phyloP scores from a whole-genome alignment of 2,113 vertebrate species.

The Verasper variegatus region DNA sequence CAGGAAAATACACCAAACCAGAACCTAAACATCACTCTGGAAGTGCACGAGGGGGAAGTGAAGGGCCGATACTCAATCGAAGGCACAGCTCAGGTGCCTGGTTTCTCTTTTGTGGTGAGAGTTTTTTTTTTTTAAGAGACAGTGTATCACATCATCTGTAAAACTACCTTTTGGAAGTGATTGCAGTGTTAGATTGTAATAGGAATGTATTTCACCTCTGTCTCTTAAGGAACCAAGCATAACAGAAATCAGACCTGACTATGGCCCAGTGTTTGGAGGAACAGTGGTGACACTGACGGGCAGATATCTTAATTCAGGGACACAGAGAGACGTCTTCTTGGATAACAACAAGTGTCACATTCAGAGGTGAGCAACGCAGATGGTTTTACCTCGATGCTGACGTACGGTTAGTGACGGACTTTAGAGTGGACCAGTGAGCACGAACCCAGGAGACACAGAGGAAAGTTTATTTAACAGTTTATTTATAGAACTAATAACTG shows the following conservation, averaged over 20 bases:
- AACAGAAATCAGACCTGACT: conserved; percentile 81
- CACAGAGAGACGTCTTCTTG: conserved; percentile 79
- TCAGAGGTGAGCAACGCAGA: conserved; percentile 65
- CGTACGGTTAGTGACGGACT: too few species aligned
- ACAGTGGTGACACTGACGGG: conserved; percentile 87
- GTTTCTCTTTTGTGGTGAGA: conserved; percentile 89
- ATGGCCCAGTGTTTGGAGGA: conserved; percentile 89
- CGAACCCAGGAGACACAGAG: too few species aligned
- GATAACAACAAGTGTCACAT: conserved; percentile 80
- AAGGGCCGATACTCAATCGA: conserved; percentile 77
- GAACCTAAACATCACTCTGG: conserved; percentile 80
- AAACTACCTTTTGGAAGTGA: not conserved
- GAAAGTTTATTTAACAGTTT: too few species aligned
- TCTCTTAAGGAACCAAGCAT: conserved; percentile 85
- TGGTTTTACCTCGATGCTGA: not conserved
- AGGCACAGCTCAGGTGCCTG: conserved; percentile 76
- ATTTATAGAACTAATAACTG: too few species aligned
- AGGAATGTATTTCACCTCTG: not conserved
- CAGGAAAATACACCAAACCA: conserved; percentile 22
- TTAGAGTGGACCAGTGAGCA: too few species aligned
- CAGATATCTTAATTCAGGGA: conserved; percentile 83
- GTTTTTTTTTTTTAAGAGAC: not conserved
- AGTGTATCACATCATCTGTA: not conserved
- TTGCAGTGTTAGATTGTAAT: not conserved
- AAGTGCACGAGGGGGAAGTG: conserved; percentile 76